Base-by-base conservation (phyloP, 2,113 vertebrate species). In the Plotosus lineatus region DNA sequence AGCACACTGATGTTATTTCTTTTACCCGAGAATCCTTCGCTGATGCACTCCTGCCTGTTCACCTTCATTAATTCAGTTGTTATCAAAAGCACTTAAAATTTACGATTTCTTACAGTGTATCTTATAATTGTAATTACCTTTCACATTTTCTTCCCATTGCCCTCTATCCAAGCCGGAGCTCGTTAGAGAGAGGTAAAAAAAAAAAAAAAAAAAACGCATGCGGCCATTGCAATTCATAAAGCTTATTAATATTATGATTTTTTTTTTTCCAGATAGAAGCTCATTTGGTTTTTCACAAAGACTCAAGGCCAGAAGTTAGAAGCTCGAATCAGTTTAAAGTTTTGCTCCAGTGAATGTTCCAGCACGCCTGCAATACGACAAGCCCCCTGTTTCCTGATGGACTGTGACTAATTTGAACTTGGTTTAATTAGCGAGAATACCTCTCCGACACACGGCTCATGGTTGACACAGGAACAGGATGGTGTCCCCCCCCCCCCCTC, bases 31-130 rank as follows among this genome's bases (percentile, higher is more conserved):
- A 42, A 66, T 33, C 38, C 65, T n/a, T 28, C 69, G 66, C 80
- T 61, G 88, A 89, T 89, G 63, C 68, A 89, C 88, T 88, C 85
- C 88, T 87, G 90, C 89, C 28, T 23, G 69, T 28, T 23, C 14
- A 17, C 69, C 71, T 69, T 79, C 80, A 82, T 85, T 79, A 85
- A 82, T 85, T 85, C 80, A 85, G 75, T 82, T 85, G 83, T 85
- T 81, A 82, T 85, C 80, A 79, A 76, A 78, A 75, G 80, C 61
- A 79, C 79, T 85, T 82, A 71, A 78, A 51, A 36, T 33, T 71
- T 60, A 78, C 68, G 7, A 69, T 51, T 81, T 71, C 26, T 78
- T 73, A 78, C 81, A 84, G 69, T 23, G 61, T 84, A 81, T 71
- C 65, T 50, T 78, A 58, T 82, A 82, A 85, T 82, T 79, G 46